Base-by-base conservation (phyloP, 2,113 vertebrate species). In the Calonectris borealis region DNA sequence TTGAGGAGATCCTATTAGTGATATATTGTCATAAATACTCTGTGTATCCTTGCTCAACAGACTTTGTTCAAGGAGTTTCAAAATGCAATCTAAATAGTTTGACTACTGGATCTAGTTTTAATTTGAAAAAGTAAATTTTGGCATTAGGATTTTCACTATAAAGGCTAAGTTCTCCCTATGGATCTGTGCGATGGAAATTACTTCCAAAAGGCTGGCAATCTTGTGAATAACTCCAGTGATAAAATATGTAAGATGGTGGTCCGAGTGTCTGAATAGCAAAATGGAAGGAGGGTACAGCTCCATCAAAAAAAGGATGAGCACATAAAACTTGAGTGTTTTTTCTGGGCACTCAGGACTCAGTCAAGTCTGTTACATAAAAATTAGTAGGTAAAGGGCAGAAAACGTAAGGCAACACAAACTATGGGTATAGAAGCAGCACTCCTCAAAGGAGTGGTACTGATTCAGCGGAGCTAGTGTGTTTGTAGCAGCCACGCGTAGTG, bases 91-190 rank as follows among this genome's bases (percentile, higher is more conserved):
- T 64, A 48, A 80, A 38, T 72, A 83, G 49, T 80, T 70, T 65
- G 66, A 72, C 54, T 85, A 49, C 40, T 52, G 85, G 36, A 70
- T 93, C 57, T 76, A 72, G 48, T 78, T 97, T 95, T 90, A 95
- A 96, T 90, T 94, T 96, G 76, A 64, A 86, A 83, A 92, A 78
- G 32, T 86, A 88, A 64, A 88, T 86, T 97, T 93, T 90, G 72
- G 46, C 48, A 42, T 88, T 77, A 80, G 38, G 26, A 22, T 84
- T 96, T 91, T 91, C 46, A 17, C 57, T 95, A 15, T 64, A 87
- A 93, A 86, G 60, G 61, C 73, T 79, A 65, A 84, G 54, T 70
- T 84, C 25, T 94, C 91, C 95, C 81, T 48, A 29, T 87, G 91
- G 88, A 87, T 54, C 31, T 61, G 27, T 73, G 86, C 3, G 3